Base-by-base conservation (phyloP, 2,888 invertebrate species). In the Catocala nupta region DNA sequence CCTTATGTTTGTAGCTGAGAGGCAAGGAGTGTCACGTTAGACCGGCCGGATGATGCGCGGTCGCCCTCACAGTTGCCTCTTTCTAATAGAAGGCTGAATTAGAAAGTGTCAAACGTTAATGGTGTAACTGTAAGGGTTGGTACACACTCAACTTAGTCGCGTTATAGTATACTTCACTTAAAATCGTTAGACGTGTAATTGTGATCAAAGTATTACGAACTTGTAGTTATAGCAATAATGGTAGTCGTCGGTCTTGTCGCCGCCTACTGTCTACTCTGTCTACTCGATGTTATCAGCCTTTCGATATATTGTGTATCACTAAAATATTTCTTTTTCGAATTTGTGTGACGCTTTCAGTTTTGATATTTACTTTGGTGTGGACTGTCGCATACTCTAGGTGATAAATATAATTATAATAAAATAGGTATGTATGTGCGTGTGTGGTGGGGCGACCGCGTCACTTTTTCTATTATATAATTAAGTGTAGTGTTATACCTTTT, bases 81-180 rank as follows among this genome's bases (percentile, higher is more conserved):
- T 93, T 93, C 93, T 93, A 92, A 93, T 88, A 81, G 87, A 93
- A 93, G 94, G 94, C 94, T 93, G 93, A 89, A 88, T 93, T 93
- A 92, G 93, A 92, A 92, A 93, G 90, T 90, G 90, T 89, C 90
- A 88, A 73, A 68, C 43, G 58, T 66, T 47, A 48, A 54, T 11
- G 8, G 33, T 59, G 74, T 78, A 68, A 72, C 71, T 71, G 73
- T 77, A 77, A 74, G 71, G 71, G 75, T 75, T 61, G 62, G 65
- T 72, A 79, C 78, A 81, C 81, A 80, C 81, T 75, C 74, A 70
- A 78, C 79, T 73, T 85, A 79, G 77, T 7, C 60, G 66, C 66
- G 75, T 77, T 69, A 65, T 78, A 71, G 61, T 67, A 69, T 72
- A 78, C 66, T 76, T 79, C 77, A 77, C 75, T 74, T 76, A 74